A percentile compares a stretch with the other conserved stretches of the same genome.
Evolutionary conservation across 2,888 invertebrate species (phyloP).

Genomic region (Nasonia oneida): DNA sequence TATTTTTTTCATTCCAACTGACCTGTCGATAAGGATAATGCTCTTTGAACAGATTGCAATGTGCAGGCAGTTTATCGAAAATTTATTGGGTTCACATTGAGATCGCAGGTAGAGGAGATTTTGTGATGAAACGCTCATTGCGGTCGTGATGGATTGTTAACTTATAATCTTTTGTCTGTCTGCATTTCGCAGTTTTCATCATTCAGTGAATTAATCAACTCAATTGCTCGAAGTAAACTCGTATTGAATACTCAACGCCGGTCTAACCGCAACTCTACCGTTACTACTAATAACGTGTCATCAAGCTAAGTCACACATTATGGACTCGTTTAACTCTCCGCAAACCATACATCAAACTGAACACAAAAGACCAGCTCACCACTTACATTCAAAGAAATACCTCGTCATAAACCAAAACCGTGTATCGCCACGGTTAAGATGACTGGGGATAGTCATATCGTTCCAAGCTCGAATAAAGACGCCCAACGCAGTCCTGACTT

Average conservation of each 20-base stretch:
- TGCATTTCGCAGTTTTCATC: not conserved
- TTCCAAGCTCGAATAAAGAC: conserved; percentile 12
- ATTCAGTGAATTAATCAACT: not conserved
- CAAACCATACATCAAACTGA: too few relatives aligned
- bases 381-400: too few relatives aligned
- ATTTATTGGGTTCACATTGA: not conserved
- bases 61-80: not conserved
- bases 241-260: not conserved
- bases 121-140: not conserved
- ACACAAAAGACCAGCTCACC: too few relatives aligned
- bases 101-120: not conserved
- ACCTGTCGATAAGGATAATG: not conserved
- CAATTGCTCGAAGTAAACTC: not conserved
- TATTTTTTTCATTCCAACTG: not conserved
- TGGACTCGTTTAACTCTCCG: too few relatives aligned
- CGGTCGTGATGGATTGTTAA: not conserved
- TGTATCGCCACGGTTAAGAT: too few relatives aligned
- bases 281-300: not conserved
- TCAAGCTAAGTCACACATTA: not conserved
- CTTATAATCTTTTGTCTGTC: not conserved
- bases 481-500: conserved; percentile 11
- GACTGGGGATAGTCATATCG: not conserved
- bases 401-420: too few relatives aligned
- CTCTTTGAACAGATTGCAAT: not conserved
- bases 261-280: not conserved